Conservation (phyloP, 2,888 invertebrate species). For the Caenorhabditis macrosperma region DNA sequence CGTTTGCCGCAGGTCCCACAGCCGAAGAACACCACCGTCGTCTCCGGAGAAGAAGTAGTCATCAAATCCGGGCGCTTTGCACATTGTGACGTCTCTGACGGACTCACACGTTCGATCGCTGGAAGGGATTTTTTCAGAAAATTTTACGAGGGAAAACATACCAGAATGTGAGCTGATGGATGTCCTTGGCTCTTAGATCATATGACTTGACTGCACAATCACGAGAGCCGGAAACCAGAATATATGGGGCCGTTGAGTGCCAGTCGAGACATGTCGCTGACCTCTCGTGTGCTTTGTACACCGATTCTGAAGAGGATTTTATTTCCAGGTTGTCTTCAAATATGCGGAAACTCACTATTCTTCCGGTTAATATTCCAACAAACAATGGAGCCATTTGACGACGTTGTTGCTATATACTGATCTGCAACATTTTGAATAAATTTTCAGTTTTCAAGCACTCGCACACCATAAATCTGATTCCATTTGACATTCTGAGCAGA, state of each 20-base stretch:
- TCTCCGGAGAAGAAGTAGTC: conserved; percentile 65
- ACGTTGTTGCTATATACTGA: conserved; percentile 66
- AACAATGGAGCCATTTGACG: conserved; percentile 68
- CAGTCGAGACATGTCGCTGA: conserved; percentile 66
- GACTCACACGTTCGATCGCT: conserved; percentile 59
- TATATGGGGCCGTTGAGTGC: conserved; percentile 54
- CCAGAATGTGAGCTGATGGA: conserved; percentile 34
- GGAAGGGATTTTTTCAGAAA: too few relatives aligned
- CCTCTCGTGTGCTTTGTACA: conserved; percentile 67
- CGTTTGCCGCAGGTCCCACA: conserved; percentile 68
- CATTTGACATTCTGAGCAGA: conserved; percentile 66
- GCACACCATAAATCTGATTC: conserved; percentile 61
- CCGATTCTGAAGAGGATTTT: conserved; percentile 29
- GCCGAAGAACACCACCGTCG: conserved; percentile 64
- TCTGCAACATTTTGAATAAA: conserved; percentile 47
- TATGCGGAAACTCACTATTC: conserved; percentile 43
- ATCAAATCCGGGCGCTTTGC: conserved; percentile 41
- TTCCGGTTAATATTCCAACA: conserved; percentile 61
- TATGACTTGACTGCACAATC: conserved; percentile 55
- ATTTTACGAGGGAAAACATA: too few relatives aligned
- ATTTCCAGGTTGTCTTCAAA: background rate
- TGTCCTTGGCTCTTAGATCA: conserved; percentile 51
- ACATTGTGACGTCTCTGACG: conserved; percentile 63
- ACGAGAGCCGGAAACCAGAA: conserved; percentile 60
- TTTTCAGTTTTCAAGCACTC: background rate